These are phyloP conservation scores for Tautogolabrus adspersus DNA, from an alignment of 2,113 vertebrate genomes.

Conservation along the genomic window DNA sequence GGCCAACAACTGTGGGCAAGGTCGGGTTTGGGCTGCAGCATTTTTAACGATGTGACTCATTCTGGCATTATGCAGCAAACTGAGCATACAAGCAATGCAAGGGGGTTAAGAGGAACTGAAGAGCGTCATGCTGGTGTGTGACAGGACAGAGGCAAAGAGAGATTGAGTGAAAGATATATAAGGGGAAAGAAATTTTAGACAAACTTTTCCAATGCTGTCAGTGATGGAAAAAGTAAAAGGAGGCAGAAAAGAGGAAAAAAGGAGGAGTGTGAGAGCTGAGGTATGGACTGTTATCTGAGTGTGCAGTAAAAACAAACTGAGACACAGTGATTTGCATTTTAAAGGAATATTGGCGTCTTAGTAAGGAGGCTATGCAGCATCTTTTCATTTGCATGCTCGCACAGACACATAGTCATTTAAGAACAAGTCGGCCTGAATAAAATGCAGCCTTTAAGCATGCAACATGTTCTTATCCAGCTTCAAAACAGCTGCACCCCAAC, in stretches of 20 bases:
- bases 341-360: slow-evolving; percentile 41
- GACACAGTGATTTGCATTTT: slow-evolving; percentile 46
- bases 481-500: not conserved
- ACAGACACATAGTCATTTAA: not conserved
- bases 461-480: slow-evolving; percentile 21
- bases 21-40: slow-evolving; percentile 59
- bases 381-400: not conserved
- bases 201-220: not conserved
- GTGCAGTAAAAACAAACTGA: slow-evolving; percentile 2
- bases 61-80: slow-evolving; percentile 60
- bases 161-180: not conserved
- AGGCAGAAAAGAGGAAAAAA: not conserved
- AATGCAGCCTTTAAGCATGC: slow-evolving; percentile 19
- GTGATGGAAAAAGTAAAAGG: not conserved
- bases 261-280: not conserved
- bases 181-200: not conserved
- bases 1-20: slow-evolving; percentile 55
- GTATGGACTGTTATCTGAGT: not conserved
- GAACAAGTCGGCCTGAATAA: slow-evolving; percentile 16
- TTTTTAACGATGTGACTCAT: slow-evolving; percentile 75
- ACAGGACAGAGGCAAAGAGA: slow-evolving; percentile 30
- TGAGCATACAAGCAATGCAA: slow-evolving; percentile 36
- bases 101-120: slow-evolving; percentile 32
- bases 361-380: slow-evolving; percentile 24
- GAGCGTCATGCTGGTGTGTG: slow-evolving; percentile 44